Evolutionary conservation across 2,797 vertebrate species (phyloP), one percentile per base, ranked within the genome.

Genomic region (Cyclopterus lumpus): DNA sequence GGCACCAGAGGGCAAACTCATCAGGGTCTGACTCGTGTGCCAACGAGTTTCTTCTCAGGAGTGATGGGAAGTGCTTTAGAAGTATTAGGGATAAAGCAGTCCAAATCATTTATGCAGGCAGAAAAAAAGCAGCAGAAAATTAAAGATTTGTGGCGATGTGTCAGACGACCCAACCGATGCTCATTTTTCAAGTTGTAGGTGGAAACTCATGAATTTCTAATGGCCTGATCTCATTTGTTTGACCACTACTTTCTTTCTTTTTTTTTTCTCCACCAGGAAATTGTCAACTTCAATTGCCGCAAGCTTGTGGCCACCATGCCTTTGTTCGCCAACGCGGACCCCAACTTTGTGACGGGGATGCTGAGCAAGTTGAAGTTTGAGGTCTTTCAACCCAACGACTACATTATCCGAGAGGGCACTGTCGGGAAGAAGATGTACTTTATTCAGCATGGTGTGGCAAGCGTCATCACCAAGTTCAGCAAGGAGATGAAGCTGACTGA

Each of bases 351-450:
- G 86, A 99, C 98, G 0, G 97, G 97, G 71, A 99, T 99, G 98
- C 93, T 99, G 83, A 99, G 97, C 94, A 99, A 99, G 87, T 73
- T 99, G 80, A 95, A 97, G 87, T 99, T 99, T 58, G 98, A 99
- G 79, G 98, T 99, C 71, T 99, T 99, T 86, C 98, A 99, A 16
- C 98, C 98, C 51, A 97, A 98, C 10, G 97, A 99, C 92, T 99
- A 99, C 80, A 99, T 99, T 30, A 99, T 99, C 77, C 94, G 98
- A 48, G 98, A 99, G 91, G 98, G 98, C 44, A 97, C 98, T 0
- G 97, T 99, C 4, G 98, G 98, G 24, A 99, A 99, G 93, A 99
- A 99, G 95, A 99, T 99, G 98, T 99, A 99, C 89, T 99, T 99
- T 83, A 99, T 99, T 76, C 98, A 99, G 61, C 98, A 99, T 0